Conservation (phyloP, 2,797 vertebrate genomes). For the Chelidonichthys spinosus region DNA sequence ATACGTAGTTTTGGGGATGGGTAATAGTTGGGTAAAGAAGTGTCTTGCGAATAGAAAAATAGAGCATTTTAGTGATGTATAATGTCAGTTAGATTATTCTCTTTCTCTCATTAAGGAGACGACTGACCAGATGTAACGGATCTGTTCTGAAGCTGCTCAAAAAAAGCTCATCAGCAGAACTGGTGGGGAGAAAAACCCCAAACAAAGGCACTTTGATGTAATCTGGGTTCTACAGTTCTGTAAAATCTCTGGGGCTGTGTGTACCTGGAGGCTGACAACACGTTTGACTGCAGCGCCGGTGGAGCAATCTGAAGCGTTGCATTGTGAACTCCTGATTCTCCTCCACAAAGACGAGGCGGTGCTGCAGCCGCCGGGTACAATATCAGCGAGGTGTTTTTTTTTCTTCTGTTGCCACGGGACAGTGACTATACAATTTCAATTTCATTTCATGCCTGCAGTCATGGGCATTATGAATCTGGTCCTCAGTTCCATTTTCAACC, state of each 20-base stretch:
- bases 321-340: conserved; percentile 51
- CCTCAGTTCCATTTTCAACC: conserved; percentile 16
- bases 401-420: conserved; percentile 16
- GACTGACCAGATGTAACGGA: conserved; percentile 20
- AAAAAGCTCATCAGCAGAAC: conserved; percentile 29
- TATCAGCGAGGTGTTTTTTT: conserved; percentile 23
- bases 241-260: conserved; percentile 29
- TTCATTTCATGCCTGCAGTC: conserved; percentile 32
- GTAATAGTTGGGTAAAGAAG: background rate
- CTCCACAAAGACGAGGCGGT: conserved; percentile 21
- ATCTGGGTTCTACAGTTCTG: conserved; percentile 42
- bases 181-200: background rate
- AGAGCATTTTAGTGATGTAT: background rate
- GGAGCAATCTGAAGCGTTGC: conserved; percentile 44
- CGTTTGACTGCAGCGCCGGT: conserved; percentile 43
- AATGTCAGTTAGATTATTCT: background rate
- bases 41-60: background rate
- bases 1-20: background rate
- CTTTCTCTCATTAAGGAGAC: background rate
- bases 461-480: conserved; percentile 41
- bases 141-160: conserved; percentile 21
- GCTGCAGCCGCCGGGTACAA: conserved; percentile 20
- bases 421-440: conserved; percentile 40
- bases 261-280: conserved; percentile 47
- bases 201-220: conserved; percentile 27